Evolutionary conservation across 2,888 invertebrate species (phyloP).

Genomic region (Agonopterix arenella): DNA sequence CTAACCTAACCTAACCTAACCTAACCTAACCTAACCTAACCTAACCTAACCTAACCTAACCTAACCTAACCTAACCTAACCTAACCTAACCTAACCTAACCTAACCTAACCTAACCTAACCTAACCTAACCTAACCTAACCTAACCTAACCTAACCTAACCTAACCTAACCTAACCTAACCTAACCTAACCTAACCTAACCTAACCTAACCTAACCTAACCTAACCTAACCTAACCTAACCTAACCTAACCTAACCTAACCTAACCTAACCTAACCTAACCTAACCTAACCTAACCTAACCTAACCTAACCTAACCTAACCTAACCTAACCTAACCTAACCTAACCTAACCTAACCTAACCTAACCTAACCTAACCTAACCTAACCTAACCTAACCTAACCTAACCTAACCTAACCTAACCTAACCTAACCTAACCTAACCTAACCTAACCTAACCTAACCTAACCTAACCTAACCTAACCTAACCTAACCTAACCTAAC

Average conservation of each 20-base stretch:
- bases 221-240: too few relatives aligned
- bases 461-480: conserved; percentile 2
- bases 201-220: too few relatives aligned
- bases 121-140: too few relatives aligned
- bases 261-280: too few relatives aligned
- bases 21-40: conserved; percentile 2
- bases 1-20: conserved; percentile 1
- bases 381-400: conserved; percentile 9
- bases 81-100: conserved; percentile 1
- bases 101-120: too few relatives aligned
- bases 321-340: conserved; percentile 7
- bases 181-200: too few relatives aligned
- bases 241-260: too few relatives aligned
- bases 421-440: conserved; percentile 6
- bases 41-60: neutral
- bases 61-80: conserved; percentile 13
- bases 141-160: too few relatives aligned
- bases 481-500: conserved; percentile 8
- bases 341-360: conserved; percentile 4
- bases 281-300: too few relatives aligned
- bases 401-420: conserved; percentile 8
- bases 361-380: conserved; percentile 10
- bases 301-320: too few relatives aligned
- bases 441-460: neutral
- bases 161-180: too few relatives aligned